Conservation (phyloP, 1,140 invertebrate genomes). For the Temnothorax longispinosus region DNA sequence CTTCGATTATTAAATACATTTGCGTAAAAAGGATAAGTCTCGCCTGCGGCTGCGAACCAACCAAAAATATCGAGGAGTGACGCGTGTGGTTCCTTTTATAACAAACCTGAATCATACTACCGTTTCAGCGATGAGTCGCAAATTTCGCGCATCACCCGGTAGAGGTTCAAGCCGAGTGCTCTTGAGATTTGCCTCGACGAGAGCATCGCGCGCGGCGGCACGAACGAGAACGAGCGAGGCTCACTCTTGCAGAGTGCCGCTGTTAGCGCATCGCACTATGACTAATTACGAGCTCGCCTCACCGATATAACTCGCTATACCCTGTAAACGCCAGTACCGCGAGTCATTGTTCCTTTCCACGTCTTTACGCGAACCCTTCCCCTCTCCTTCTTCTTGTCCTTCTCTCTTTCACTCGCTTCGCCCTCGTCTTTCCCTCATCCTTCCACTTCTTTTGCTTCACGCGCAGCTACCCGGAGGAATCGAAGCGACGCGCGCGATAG, state of each 20-base stretch:
- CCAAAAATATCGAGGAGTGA: not conserved
- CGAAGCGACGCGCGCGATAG: slow-evolving; percentile 64
- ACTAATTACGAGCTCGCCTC: slow-evolving; percentile 82
- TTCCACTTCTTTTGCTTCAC: slow-evolving; percentile 10
- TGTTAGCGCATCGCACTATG: slow-evolving; percentile 86
- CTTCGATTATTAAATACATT: not conserved
- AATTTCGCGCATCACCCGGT: slow-evolving; percentile 61
- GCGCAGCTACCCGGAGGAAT: slow-evolving; percentile 63
- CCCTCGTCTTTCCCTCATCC: not conserved
- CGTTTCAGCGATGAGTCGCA: slow-evolving; percentile 12
- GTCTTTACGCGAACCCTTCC: slow-evolving; percentile 61
- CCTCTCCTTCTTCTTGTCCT: not conserved
- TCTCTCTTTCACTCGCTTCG: not conserved
- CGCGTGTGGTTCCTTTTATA: slow-evolving; percentile 4
- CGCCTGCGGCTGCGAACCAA: not conserved
- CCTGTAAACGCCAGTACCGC: slow-evolving; percentile 65
- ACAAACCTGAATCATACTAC: not conserved
- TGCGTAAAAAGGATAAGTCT: too few species aligned
- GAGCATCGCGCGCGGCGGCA: slow-evolving; percentile 44
- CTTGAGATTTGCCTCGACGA: slow-evolving; percentile 49
- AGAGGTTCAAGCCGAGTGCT: slow-evolving; percentile 63
- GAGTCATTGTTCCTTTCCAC: slow-evolving; percentile 75
- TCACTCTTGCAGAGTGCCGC: slow-evolving; percentile 85
- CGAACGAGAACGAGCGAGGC: slow-evolving; percentile 69
- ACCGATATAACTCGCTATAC: slow-evolving; percentile 45